Evolutionary conservation across 2,113 vertebrate genomes (phyloP).

Genomic region (Rhinoderma darwinii): DNA sequence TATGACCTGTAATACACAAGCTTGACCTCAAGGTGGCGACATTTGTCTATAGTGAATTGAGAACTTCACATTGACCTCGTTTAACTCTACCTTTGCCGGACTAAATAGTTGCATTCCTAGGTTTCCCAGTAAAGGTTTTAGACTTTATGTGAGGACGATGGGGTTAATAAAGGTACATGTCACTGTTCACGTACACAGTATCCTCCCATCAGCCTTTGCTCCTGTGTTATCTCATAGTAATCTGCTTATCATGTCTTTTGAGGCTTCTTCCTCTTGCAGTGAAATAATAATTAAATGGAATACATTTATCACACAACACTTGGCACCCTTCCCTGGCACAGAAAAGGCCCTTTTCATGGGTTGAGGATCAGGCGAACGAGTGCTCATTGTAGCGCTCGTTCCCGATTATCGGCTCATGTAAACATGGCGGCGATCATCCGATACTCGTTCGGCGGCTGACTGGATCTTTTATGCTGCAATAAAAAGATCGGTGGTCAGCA

Average conservation of each 20-base stretch:
- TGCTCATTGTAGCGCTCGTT: too few relatives aligned
- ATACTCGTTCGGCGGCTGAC: too few relatives aligned
- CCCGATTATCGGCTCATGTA: too few relatives aligned
- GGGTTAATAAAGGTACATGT: slow-evolving; percentile 18
- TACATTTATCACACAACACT: neutral
- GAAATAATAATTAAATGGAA: neutral
- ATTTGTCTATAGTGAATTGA: neutral
- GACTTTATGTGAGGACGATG: neutral
- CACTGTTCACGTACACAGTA: slow-evolving; percentile 30
- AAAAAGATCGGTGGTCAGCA: too few relatives aligned
- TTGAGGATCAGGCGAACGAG: too few relatives aligned
- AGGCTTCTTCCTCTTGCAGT: slow-evolving; percentile 47
- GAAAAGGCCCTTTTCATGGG: neutral
- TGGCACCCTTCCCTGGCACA: neutral
- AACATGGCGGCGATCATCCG: too few relatives aligned
- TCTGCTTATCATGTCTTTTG: slow-evolving; percentile 46
- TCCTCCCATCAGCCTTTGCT: slow-evolving; percentile 38
- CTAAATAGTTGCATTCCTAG: neutral
- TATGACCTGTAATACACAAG: neutral
- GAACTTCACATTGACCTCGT: neutral
- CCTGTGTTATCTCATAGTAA: slow-evolving; percentile 33
- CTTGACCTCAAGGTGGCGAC: neutral
- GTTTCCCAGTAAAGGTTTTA: neutral
- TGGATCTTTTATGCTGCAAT: too few relatives aligned
- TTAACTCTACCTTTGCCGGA: neutral